Base-by-base conservation (phyloP, 2,797 vertebrate genomes). In the Acanthurus leucopareius region DNA sequence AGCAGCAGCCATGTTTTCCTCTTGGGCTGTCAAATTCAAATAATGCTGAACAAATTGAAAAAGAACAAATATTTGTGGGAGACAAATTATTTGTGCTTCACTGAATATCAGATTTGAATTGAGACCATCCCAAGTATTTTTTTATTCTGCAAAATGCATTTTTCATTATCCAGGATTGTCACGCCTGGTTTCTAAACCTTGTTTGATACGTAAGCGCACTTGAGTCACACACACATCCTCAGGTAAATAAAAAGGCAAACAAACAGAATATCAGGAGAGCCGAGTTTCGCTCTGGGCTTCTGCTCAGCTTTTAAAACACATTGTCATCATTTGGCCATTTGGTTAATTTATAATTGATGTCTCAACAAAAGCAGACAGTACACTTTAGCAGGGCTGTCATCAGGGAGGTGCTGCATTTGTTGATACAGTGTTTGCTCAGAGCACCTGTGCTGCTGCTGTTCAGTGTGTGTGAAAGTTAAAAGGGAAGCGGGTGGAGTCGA, bases 401-500 rank as follows among this genome's bases (percentile, higher is more conserved):
- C 38, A 63, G 17, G 63, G 61, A 83, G 67, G 54, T 80, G 73
- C 35, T 80, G 82, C 15, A 79, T 75, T 80, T 72, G 53, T 83
- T 75, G 70, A 49, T 47, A 60, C 40, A 51, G 22, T 66, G 60
- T 83, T 85, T 69, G 73, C 45, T 45, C 47, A 51, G 35, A 44
- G 75, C 65, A 65, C 81, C 57, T 82, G 72, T 74, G 71, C 54
- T 56, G 69, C 78, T 79, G 61, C 76, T 73, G 84, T 85, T 86
- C 72, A 69, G 44, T 87, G 67, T 42, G 69, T 84, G 61, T 84
- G 76, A 84, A 77, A 73, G 83, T 69, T 71, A 86, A 87, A 78
- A 57, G 74, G 81, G 44, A 48, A 77, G 53, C 56, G 81, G 86
- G 82, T 85, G 89, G 86, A 91, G 88, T 81, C 80, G 69, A 70